Percentiles rank a stretch among this genome's conserved stretches.
These are phyloP conservation scores for Upupa epops DNA, from an alignment of 2,113 vertebrate genomes.

Conservation along the genomic window DNA sequence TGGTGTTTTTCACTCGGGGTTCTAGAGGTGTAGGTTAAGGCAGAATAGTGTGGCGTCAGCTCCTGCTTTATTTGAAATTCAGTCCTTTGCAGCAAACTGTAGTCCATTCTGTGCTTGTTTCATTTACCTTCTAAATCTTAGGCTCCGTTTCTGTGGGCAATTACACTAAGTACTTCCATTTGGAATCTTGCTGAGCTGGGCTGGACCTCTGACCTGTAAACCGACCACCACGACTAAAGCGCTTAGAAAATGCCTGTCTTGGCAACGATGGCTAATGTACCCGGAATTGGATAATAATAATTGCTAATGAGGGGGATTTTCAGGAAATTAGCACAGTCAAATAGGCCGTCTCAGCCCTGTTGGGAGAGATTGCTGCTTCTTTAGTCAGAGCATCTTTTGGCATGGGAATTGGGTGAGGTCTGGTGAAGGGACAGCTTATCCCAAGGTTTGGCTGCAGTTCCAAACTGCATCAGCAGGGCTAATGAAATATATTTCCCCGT, in stretches of 20 bases:
- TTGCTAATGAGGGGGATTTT: constrained; percentile 1
- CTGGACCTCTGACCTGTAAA: constrained; percentile 28
- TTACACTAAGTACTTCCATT: background rate
- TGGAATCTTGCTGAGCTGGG: constrained; percentile 2
- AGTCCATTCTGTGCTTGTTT: background rate
- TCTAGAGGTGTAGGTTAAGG: background rate
- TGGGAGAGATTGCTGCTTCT: background rate
- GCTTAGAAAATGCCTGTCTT: background rate
- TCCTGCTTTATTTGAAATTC: background rate
- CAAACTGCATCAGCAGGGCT: background rate
- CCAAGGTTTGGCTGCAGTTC: background rate
- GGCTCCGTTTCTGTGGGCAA: background rate
- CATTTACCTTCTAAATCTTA: background rate
- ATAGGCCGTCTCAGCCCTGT: background rate
- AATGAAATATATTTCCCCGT: background rate
- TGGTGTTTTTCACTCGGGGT: background rate
- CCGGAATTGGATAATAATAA: constrained; percentile 10
- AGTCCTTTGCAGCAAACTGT: background rate
- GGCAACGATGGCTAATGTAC: background rate
- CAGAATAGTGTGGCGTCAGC: background rate
- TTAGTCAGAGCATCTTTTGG: background rate
- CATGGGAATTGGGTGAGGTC: background rate
- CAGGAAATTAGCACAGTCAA: background rate
- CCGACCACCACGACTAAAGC: background rate
- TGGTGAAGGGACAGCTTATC: background rate